These are phyloP conservation scores for Aplidium turbinatum DNA, from an alignment of 23 tunicate genomes.

Conservation along the genomic window DNA sequence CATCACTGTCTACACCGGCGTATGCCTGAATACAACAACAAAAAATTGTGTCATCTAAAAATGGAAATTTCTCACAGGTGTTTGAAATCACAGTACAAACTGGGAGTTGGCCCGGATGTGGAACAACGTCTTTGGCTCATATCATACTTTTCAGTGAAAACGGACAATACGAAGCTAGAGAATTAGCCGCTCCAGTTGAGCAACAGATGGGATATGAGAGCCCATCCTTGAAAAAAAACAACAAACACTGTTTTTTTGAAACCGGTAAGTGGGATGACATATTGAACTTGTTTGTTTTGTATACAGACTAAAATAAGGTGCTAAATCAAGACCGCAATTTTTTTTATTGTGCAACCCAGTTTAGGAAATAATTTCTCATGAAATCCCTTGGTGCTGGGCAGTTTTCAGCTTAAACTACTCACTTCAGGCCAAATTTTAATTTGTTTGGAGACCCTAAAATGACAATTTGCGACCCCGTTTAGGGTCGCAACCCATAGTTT, in stretches of 20 bases:
- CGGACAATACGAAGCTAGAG: conserved; percentile 84
- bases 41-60: background rate
- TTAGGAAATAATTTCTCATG: too few relatives aligned
- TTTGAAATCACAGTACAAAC: conserved; percentile 76
- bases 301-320: background rate
- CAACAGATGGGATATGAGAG: too few relatives aligned
- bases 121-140: conserved; percentile 63
- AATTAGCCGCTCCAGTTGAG: conserved; percentile 53
- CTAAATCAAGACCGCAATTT: too few relatives aligned
- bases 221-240: background rate
- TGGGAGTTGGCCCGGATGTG: conserved; percentile 88
- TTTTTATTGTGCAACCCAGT: too few relatives aligned
- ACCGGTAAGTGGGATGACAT: conserved; percentile 22
- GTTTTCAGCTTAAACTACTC: too few relatives aligned
- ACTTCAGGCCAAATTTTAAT: too few relatives aligned
- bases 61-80: conserved; percentile 30
- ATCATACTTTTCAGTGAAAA: conserved; percentile 56
- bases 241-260: conserved; percentile 33
- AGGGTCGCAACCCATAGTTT: too few relatives aligned
- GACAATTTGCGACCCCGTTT: too few relatives aligned
- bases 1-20: too few relatives aligned
- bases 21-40: background rate
- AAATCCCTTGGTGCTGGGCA: too few relatives aligned
- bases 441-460: too few relatives aligned
- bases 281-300: background rate